phyloP scores from a whole-genome alignment of 2,888 invertebrate genomes.

The Tanypteryx hageni region DNA sequence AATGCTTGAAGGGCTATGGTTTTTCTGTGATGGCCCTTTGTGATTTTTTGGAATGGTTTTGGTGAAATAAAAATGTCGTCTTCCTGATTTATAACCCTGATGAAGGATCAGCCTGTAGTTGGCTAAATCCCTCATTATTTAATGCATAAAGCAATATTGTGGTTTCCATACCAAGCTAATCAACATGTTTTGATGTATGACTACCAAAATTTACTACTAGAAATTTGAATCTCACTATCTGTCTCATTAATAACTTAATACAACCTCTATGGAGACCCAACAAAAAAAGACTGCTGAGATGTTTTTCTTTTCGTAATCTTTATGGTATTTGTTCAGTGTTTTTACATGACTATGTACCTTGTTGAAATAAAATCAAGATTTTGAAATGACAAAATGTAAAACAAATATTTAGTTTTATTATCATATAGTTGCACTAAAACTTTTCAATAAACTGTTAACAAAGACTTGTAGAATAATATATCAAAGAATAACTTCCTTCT shows the following conservation, averaged over 20 bases:
- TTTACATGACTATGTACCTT: conserved; percentile 27
- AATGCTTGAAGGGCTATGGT: conserved; percentile 10
- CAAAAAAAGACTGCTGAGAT: conserved; percentile 38
- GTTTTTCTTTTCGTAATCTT: conserved; percentile 23
- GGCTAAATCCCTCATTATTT: neutral
- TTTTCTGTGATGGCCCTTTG: conserved; percentile 28
- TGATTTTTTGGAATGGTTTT: conserved; percentile 37
- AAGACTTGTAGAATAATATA: neutral
- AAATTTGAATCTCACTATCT: neutral
- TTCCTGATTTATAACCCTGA: neutral
- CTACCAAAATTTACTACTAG: neutral
- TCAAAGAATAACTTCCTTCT: too few relatives aligned
- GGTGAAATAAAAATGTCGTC: conserved; percentile 40
- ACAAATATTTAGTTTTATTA: neutral
- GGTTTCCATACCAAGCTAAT: conserved; percentile 4
- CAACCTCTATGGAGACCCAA: neutral
- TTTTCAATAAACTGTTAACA: too few relatives aligned
- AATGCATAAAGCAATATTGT: conserved; percentile 39
- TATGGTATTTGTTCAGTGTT: conserved; percentile 32
- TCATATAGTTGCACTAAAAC: neutral
- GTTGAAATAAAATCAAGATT: conserved; percentile 42
- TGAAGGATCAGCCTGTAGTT: neutral
- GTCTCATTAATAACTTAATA: neutral
- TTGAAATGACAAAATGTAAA: neutral
- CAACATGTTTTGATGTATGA: neutral